A percentile compares a stretch with the other conserved stretches of the same genome.
phyloP scores from a whole-genome alignment of 2,888 invertebrate species.

The Brachynemurus nebulosus region DNA sequence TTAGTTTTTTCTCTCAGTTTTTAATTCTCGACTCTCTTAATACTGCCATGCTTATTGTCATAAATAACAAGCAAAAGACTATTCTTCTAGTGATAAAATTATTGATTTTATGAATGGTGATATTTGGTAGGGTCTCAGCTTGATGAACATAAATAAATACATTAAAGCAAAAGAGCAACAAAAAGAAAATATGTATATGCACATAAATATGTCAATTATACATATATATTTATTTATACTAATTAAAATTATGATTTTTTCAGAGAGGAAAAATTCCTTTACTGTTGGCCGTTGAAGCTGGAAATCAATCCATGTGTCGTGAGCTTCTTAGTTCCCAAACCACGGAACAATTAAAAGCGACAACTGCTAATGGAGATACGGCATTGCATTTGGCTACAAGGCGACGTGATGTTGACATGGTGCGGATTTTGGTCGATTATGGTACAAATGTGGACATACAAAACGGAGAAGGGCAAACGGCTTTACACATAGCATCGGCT shows the following conservation, averaged over 20 bases:
- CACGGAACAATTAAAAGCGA: constrained; percentile 74
- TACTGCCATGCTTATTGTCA: no score
- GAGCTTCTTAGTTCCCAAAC: constrained; percentile 81
- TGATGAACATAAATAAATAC: no score
- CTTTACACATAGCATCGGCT: constrained; percentile 89
- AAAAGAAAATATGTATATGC: no score
- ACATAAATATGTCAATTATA: no score
- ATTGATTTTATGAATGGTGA: no score
- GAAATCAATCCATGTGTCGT: constrained; percentile 89
- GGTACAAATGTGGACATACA: constrained; percentile 84
- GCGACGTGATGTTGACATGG: constrained; percentile 84
- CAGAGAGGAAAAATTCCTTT: constrained; percentile 90
- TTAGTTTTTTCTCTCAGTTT: no score
- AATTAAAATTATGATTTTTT: constrained; percentile 25
- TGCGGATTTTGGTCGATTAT: constrained; percentile 80
- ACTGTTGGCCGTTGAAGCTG: constrained; percentile 85
- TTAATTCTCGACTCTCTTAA: no score
- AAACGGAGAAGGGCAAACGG: constrained; percentile 89
- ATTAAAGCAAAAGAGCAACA: no score
- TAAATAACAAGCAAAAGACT: no score
- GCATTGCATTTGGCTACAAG: constrained; percentile 92
- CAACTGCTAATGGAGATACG: constrained; percentile 78
- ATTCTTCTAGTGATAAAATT: no score
- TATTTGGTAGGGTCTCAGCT: no score
- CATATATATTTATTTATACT: no score